Percentiles rank a stretch among this genome's conserved stretches.
These are phyloP conservation scores for Pyrrhura leucotis DNA, from an alignment of 2,797 vertebrate species.

Conservation along the genomic window DNA sequence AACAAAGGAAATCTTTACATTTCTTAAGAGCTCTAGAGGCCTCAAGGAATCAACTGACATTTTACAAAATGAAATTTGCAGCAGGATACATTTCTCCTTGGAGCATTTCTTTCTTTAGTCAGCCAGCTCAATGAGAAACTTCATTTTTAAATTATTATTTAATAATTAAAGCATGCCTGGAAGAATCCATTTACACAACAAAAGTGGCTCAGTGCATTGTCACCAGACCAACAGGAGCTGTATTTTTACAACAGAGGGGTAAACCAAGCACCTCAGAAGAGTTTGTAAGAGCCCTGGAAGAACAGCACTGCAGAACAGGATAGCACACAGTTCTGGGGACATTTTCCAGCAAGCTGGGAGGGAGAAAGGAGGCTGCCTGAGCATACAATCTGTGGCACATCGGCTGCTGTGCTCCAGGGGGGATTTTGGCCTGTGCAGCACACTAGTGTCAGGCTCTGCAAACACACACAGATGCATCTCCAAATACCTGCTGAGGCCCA, in stretches of 20 bases:
- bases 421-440: background rate
- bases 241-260: background rate
- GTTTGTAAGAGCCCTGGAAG: background rate
- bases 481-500: accelerated
- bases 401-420: background rate
- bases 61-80: slow-evolving; percentile 20
- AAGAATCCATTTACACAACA: background rate
- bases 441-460: background rate
- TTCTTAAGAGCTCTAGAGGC: background rate
- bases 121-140: background rate
- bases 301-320: background rate
- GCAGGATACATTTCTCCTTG: slow-evolving; percentile 1
- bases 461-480: background rate
- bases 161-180: slow-evolving; percentile 3
- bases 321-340: background rate
- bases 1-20: background rate
- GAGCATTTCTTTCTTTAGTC: background rate
- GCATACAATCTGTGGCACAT: accelerated
- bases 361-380: background rate
- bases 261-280: background rate
- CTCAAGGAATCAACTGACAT: background rate
- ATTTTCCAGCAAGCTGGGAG: background rate
- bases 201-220: background rate
- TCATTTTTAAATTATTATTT: background rate
- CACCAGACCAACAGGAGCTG: background rate